These are phyloP conservation scores for Brachyhypopomus gauderio DNA, from an alignment of 2,113 vertebrate genomes.

Conservation along the genomic window DNA sequence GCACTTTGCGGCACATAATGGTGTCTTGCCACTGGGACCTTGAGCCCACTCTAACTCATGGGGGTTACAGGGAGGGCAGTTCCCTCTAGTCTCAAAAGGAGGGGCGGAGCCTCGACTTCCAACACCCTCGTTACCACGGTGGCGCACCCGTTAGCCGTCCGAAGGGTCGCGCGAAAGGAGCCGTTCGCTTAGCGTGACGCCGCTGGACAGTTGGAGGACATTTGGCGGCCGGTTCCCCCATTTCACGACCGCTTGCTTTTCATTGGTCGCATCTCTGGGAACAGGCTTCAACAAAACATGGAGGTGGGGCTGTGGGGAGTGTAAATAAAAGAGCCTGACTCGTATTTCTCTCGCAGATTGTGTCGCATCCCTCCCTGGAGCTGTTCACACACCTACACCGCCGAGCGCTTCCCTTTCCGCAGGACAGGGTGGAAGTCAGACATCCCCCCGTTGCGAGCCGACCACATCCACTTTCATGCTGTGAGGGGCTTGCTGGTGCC, in stretches of 20 bases:
- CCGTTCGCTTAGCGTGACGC: background rate
- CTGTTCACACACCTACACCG: slow-evolving; percentile 43
- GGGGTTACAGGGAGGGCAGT: background rate
- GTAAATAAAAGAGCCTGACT: background rate
- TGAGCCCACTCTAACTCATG: too few relatives aligned
- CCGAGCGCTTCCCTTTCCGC: slow-evolving; percentile 54
- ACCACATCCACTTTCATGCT: slow-evolving; percentile 64
- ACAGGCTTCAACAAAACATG: too few relatives aligned
- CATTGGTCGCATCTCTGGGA: too few relatives aligned
- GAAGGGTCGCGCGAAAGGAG: background rate
- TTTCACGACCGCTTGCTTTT: background rate
- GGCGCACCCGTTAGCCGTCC: too few relatives aligned
- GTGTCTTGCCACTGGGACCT: too few relatives aligned
- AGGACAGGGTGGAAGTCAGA: slow-evolving; percentile 66
- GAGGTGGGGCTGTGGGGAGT: too few relatives aligned
- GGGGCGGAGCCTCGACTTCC: background rate
- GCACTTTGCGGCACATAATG: too few relatives aligned
- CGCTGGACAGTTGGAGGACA: background rate
- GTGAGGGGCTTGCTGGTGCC: slow-evolving; percentile 36
- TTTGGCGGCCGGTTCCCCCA: background rate
- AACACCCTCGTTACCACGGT: too few relatives aligned
- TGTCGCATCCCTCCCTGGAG: background rate
- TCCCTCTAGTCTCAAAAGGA: background rate
- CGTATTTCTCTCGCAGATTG: background rate
- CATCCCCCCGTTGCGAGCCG: slow-evolving; percentile 57